A percentile compares a stretch with the other conserved stretches of the same genome.
phyloP scores from a whole-genome alignment of 2,888 invertebrate species.

The Magallana nippona region DNA sequence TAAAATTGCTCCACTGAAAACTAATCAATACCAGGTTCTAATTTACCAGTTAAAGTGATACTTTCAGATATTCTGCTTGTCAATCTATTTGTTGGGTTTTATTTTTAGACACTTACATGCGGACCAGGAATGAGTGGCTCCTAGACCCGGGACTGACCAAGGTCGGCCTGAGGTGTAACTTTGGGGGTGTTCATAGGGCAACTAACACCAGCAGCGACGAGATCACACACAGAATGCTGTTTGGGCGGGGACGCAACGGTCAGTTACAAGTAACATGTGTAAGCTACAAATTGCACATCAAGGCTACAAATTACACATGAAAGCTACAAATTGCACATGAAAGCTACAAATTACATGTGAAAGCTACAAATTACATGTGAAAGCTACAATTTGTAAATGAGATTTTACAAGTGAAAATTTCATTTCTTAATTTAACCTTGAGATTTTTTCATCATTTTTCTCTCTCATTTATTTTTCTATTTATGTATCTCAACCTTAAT shows the following conservation, averaged over 20 bases:
- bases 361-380: no score
- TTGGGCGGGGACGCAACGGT: conserved; percentile 73
- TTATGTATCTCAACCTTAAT: no score
- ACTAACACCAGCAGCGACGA: conserved; percentile 68
- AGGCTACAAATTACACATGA: no score
- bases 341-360: no score
- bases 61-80: neutral
- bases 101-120: conserved; percentile 68
- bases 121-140: conserved; percentile 72
- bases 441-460: no score
- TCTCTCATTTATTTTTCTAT: no score
- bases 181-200: conserved; percentile 73
- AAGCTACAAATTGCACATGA: no score
- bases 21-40: neutral
- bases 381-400: no score
- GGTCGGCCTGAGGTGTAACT: conserved; percentile 67
- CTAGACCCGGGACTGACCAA: conserved; percentile 69
- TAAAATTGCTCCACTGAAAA: no score
- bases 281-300: no score
- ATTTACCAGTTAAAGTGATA: neutral
- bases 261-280: conserved; percentile 29
- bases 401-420: no score
- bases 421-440: no score
- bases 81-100: neutral
- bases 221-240: conserved; percentile 69